Evolutionary conservation across 2,113 vertebrate genomes (phyloP).

Genomic region (Desmodus rotundus): DNA sequence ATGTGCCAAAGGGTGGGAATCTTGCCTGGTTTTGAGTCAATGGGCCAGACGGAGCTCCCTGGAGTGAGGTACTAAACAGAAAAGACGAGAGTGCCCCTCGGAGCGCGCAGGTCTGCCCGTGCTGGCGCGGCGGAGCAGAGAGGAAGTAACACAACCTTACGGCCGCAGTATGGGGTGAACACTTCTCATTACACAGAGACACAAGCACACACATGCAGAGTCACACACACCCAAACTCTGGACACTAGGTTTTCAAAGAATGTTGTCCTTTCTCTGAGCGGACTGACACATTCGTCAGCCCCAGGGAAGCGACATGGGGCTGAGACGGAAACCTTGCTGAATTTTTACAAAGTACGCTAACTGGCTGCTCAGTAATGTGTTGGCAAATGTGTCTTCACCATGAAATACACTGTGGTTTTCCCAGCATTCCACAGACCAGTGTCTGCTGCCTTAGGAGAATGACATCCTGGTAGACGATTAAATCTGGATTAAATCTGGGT

Average conservation of each 20-base stretch:
- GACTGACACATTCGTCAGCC: background rate
- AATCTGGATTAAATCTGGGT: background rate
- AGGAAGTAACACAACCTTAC: background rate
- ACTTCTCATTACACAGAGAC: constrained; percentile 13
- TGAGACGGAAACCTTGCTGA: background rate
- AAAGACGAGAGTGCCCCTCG: constrained; percentile 29
- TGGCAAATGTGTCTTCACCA: background rate
- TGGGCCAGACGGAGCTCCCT: constrained; percentile 53
- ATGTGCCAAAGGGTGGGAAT: constrained; percentile 58
- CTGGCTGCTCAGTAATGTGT: background rate
- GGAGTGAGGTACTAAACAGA: constrained; percentile 75
- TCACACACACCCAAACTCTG: background rate
- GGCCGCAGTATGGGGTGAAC: background rate
- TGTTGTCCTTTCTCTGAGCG: background rate
- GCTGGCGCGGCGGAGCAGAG: background rate
- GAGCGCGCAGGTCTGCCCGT: constrained; percentile 19
- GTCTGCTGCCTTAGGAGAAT: background rate
- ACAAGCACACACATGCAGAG: constrained; percentile 11
- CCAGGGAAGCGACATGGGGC: rapidly evolving
- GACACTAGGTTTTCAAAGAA: background rate
- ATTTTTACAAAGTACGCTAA: constrained; percentile 41
- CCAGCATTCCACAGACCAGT: background rate
- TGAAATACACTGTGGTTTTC: background rate
- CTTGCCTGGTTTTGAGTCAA: constrained; percentile 67
- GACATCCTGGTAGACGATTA: background rate